Conservation (phyloP, 2,113 vertebrate species). For the Psittacula cyanocephala region DNA sequence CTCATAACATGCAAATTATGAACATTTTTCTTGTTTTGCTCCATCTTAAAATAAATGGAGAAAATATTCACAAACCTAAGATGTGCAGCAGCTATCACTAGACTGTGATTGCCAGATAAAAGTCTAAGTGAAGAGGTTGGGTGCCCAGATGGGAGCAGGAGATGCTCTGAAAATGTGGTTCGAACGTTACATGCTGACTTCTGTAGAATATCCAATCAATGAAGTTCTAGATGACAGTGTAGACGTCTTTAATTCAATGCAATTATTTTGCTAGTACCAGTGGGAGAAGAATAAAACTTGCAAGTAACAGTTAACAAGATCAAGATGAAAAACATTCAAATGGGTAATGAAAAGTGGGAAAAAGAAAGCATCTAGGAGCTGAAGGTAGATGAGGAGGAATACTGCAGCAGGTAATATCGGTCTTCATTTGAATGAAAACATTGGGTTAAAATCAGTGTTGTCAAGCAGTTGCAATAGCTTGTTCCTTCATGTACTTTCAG, state of each 20-base stretch:
- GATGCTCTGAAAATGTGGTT: not conserved
- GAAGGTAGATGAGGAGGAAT: not conserved
- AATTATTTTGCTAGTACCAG: not conserved
- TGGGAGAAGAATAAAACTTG: not conserved
- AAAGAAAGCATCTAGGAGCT: not conserved
- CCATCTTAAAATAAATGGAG: not conserved
- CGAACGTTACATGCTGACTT: not conserved
- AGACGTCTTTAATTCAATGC: not conserved
- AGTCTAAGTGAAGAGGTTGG: not conserved
- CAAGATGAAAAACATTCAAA: not conserved
- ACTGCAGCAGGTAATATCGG: not conserved
- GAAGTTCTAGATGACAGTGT: not conserved
- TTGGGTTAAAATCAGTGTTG: not conserved
- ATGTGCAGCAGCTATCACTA: not conserved
- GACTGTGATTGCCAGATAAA: not conserved
- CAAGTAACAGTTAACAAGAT: not conserved
- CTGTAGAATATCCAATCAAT: too few species aligned
- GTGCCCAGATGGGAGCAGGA: not conserved
- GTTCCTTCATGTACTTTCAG: not conserved
- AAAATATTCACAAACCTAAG: not conserved
- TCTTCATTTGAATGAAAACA: not conserved
- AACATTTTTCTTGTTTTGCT: not conserved
- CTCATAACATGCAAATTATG: not conserved
- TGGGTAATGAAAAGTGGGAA: not conserved
- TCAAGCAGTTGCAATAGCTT: not conserved